Percentiles rank a stretch among this genome's conserved stretches.
Conservation (phyloP, 2,113 vertebrate genomes). For the Syrmaticus mikado region DNA sequence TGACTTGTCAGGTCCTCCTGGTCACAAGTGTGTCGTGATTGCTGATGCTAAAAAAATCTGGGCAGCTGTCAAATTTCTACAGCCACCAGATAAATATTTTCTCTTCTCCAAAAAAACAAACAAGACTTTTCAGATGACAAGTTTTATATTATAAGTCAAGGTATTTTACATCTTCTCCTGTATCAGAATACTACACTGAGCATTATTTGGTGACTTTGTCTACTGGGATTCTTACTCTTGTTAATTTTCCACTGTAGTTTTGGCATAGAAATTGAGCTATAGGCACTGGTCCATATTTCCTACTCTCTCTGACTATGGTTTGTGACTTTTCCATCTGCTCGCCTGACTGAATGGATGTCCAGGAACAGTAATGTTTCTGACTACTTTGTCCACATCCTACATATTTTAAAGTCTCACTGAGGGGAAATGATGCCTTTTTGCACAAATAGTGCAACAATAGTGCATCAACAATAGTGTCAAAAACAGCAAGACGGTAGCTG, state of each 20-base stretch:
- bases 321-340: slow-evolving; percentile 70
- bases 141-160: background rate
- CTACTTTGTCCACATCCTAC: background rate
- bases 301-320: slow-evolving; percentile 25
- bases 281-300: slow-evolving; percentile 61
- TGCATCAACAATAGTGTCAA: background rate
- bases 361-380: slow-evolving; percentile 32
- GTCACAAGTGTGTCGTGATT: background rate
- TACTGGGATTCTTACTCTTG: slow-evolving; percentile 9
- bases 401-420: background rate
- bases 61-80: background rate
- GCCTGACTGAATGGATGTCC: slow-evolving; percentile 57
- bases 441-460: too few relatives aligned
- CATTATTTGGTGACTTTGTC: background rate
- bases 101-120: background rate
- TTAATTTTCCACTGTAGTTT: background rate
- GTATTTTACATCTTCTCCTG: background rate
- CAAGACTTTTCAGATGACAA: background rate
- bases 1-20: background rate
- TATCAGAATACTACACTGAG: background rate
- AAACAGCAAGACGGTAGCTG: slow-evolving; percentile 30
- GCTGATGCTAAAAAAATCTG: background rate
- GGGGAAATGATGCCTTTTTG: background rate
- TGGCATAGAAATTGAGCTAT: slow-evolving; percentile 8
- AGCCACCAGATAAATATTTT: background rate